Conservation (phyloP, 2,888 invertebrate genomes). For the Rotaria socialis region DNA sequence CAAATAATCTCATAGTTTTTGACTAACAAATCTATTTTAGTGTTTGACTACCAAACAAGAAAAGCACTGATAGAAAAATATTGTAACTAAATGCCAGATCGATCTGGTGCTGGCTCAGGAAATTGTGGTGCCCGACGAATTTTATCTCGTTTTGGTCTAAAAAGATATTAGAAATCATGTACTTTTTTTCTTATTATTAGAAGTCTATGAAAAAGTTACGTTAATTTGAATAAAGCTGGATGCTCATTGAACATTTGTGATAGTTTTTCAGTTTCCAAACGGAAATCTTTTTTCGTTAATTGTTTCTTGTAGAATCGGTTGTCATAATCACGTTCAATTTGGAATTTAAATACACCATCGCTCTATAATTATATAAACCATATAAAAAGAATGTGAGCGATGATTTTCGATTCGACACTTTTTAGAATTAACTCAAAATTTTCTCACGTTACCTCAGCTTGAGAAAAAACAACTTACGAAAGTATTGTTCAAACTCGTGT, state of each 20-base stretch:
- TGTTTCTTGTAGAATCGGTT: conserved; percentile 11
- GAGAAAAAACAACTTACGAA: no score
- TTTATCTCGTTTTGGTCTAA: conserved; percentile 1
- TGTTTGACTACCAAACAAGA: background rate
- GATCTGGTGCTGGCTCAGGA: background rate
- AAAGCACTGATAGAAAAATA: background rate
- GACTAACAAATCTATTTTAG: background rate
- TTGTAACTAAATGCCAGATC: background rate
- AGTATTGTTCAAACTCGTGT: no score
- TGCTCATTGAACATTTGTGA: conserved; percentile 19
- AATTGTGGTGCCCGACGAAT: background rate
- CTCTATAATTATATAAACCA: background rate
- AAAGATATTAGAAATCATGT: background rate
- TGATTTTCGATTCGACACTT: no score
- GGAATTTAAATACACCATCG: background rate
- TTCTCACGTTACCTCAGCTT: no score
- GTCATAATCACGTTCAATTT: background rate
- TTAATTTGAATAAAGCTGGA: background rate
- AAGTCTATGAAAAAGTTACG: background rate
- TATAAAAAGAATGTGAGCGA: background rate
- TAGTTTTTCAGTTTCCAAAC: background rate
- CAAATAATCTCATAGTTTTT: no score
- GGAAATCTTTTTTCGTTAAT: conserved; percentile 27
- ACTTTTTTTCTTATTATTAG: background rate
- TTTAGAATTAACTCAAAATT: no score